Base-by-base conservation (phyloP, 1,140 invertebrate species). In the Drosophila ercepeae region DNA sequence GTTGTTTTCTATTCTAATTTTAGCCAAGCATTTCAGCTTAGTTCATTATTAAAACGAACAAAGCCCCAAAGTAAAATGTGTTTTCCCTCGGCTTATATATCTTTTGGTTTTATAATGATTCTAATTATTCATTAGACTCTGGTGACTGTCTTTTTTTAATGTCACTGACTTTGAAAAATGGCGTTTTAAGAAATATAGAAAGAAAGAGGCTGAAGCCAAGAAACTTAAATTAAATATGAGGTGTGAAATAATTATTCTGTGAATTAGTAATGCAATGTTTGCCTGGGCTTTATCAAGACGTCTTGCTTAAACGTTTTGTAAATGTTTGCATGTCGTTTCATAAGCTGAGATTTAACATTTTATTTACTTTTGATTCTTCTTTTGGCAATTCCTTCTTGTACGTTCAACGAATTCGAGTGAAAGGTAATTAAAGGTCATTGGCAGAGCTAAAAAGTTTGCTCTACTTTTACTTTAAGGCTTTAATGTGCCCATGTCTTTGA, bases 381-480 rank as follows among this genome's bases (percentile, higher is more conserved):
- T 27, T 32, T 25, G n/a, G 1, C 14, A 2, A 46, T 53, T 23
- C 32, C 23, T 4, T 39, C 4, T 29, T 60, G 13, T 16, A 11
- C 39, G 16, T 42, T 42, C 16, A 16, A 14, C 46, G 42, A 6
- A 19, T 29, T 42, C 9, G 16, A 83, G 81, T 69, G 76, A 84
- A 84, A 76, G 81, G 81, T 67, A 79, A 60, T 71, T 65, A 65
- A 52, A 73, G 68, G 69, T 82, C 78, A 68, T 68, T 82, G 68
- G 21, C 59, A 14, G 52, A 25, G 45, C 32, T 51, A 18, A 39
- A 49, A 49, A 42, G 52, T 54, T 60, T 82, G 51, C 45, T 53
- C 48, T 49, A 78, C 52, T 74, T 74, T 74, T 74, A 83, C 72
- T 64, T 59, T 51, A 42, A 13, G 29, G 23, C 41, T 23, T 52